Evolutionary conservation across 2,888 invertebrate species (phyloP), one percentile per base, ranked within the genome.

Genomic region (Pimpla rufipes): DNA sequence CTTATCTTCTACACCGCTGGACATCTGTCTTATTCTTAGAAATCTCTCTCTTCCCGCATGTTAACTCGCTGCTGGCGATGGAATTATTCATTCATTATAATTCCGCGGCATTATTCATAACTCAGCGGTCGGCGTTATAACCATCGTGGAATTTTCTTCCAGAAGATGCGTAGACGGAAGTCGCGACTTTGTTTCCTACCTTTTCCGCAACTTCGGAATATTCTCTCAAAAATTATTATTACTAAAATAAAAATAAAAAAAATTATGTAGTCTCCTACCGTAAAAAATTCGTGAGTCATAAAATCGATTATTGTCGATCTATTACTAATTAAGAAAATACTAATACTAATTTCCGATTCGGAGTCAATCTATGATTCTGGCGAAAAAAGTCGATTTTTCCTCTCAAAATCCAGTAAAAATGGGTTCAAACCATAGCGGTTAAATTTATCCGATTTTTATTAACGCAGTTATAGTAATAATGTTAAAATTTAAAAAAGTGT

Each of bases 71-170:
- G 29, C n/a, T 40, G 40, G 55, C 23, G 55, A 40, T 40, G 55
- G 55, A 57, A 71, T 71, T 71, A 67, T 76, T 76, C 55, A 76
- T 76, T 57, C 29, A 45, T 55, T 29, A 67, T 57, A 42, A 67
- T 76, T 57, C n/a, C 13, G 10, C 29, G 40, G 42, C 66, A 76
- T 76, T 76, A 76, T 76, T 76, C 76, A 67, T 67, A 55, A 57
- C 21, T 2, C 7, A 23, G 13, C 7, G 23, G 11, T n/a, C 29
- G n/a, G 45, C 35, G 45, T 35, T 67, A 13, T 10, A 13, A 74
- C 29, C 62, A 5, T 5, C 47, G 16, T 10, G 62, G 45, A 66
- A 40, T 66, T 66, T 66, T 55, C 37, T 42, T 29, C 50, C 10
- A 64, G 8, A 18, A 21, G 8, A 18, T 23, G 10, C 10, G 5